Conservation (phyloP, 2,113 vertebrate species). For the Aspiorhynchus laticeps region DNA sequence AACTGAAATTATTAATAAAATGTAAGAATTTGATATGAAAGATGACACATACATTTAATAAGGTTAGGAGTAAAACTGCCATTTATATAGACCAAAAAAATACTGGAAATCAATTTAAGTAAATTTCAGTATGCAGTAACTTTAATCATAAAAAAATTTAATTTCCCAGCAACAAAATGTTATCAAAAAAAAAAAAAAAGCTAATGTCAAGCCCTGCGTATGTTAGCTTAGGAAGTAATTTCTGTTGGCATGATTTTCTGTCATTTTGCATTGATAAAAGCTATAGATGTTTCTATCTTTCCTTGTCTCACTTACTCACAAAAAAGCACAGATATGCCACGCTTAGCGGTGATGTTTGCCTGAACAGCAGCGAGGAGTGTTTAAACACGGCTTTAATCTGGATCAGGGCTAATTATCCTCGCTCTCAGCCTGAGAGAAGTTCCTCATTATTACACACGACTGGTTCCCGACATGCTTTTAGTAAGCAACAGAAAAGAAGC, state of each 20-base stretch:
- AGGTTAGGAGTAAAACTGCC: too few relatives aligned
- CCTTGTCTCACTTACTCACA: not conserved
- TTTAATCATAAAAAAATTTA: too few relatives aligned
- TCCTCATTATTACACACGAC: slow-evolving; percentile 70
- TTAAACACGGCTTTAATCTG: slow-evolving; percentile 65
- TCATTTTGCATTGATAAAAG: too few relatives aligned
- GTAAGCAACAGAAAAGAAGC: slow-evolving; percentile 58
- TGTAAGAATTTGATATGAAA: too few relatives aligned
- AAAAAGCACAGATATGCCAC: not conserved
- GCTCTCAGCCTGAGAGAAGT: slow-evolving; percentile 68
- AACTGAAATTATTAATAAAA: too few relatives aligned
- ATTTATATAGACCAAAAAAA: too few relatives aligned
- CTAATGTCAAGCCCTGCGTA: too few relatives aligned
- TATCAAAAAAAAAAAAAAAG: too few relatives aligned
- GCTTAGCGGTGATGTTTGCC: slow-evolving; percentile 19
- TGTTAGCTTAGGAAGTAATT: not conserved
- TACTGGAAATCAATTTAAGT: too few relatives aligned
- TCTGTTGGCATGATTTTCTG: not conserved
- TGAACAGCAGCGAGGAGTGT: slow-evolving; percentile 55
- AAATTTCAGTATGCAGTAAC: too few relatives aligned
- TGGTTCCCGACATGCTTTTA: slow-evolving; percentile 69
- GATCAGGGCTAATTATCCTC: slow-evolving; percentile 72
- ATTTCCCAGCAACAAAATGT: too few relatives aligned
- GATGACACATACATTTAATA: too few relatives aligned
- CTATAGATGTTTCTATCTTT: not conserved